Conservation (phyloP, 2,888 invertebrate genomes). For the Heliconius hortense region DNA sequence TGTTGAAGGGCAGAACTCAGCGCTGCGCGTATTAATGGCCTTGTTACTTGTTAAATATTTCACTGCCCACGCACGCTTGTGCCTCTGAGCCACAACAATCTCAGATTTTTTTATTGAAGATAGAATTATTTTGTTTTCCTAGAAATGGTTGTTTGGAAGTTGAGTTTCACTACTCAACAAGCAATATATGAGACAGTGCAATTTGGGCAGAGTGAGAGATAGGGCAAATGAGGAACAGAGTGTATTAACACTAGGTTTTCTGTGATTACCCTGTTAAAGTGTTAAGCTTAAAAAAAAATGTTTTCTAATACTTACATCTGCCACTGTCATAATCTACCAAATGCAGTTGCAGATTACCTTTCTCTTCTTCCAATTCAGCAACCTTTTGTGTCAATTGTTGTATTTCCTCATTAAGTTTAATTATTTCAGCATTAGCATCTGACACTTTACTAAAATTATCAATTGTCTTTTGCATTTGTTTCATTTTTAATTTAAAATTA, state of each 20-base stretch:
- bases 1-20: too few relatives aligned
- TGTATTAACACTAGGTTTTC: not conserved
- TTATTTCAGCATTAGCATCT: conserved; percentile 86
- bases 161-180: too few relatives aligned
- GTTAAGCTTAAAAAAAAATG: not conserved
- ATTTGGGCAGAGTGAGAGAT: too few relatives aligned
- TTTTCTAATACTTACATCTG: conserved; percentile 76
- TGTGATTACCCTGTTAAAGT: not conserved
- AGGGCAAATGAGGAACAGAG: too few relatives aligned
- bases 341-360: conserved; percentile 93
- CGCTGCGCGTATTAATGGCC: too few relatives aligned
- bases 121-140: too few relatives aligned
- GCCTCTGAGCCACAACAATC: too few relatives aligned
- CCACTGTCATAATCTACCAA: conserved; percentile 90
- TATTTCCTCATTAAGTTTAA: conserved; percentile 83
- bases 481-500: conserved; percentile 86
- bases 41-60: too few relatives aligned
- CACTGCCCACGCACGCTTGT: too few relatives aligned
- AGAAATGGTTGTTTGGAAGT: too few relatives aligned
- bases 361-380: conserved; percentile 93
- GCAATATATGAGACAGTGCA: too few relatives aligned
- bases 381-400: conserved; percentile 87
- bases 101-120: too few relatives aligned
- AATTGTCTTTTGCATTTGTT: conserved; percentile 88
- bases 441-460: conserved; percentile 85